A percentile compares a stretch with the other conserved stretches of the same genome.
Conservation (phyloP, 2,113 vertebrate species). For the Melanerpes aurifrons region DNA sequence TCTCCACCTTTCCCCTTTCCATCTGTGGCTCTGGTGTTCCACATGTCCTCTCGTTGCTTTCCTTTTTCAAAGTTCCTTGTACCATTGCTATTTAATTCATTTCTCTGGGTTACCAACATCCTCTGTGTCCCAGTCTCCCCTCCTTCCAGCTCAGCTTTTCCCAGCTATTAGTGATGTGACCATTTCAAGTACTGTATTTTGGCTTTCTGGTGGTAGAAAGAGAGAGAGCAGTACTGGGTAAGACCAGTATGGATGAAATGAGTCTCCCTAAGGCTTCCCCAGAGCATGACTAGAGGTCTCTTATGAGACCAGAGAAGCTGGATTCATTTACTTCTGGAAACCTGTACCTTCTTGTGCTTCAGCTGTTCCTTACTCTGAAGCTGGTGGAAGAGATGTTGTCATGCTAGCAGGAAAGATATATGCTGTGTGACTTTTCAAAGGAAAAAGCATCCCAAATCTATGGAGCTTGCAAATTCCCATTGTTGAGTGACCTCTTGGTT, state of each 20-base stretch:
- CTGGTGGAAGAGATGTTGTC: background rate
- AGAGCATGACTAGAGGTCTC: background rate
- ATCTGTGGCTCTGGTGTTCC: background rate
- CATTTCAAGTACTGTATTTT: background rate
- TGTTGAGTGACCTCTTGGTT: background rate
- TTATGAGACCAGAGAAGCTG: background rate
- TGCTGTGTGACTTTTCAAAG: background rate
- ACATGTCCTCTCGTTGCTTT: background rate
- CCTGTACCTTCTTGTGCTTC: background rate
- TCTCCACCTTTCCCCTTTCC: background rate
- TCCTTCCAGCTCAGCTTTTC: background rate
- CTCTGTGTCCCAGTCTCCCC: background rate
- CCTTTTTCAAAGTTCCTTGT: background rate
- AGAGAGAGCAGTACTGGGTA: background rate
- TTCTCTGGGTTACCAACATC: background rate
- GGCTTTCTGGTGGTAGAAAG: slow-evolving; percentile 51
- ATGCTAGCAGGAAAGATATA: background rate
- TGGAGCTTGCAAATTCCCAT: background rate
- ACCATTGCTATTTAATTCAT: background rate
- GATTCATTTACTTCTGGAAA: background rate
- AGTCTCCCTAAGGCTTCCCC: background rate
- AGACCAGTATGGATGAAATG: background rate
- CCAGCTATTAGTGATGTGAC: background rate
- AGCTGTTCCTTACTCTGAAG: background rate
- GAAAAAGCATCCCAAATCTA: background rate